Percentiles rank a stretch among this genome's conserved stretches.
These are phyloP conservation scores for Anarrhichthys ocellatus DNA, from an alignment of 2,113 vertebrate species.

Conservation along the genomic window DNA sequence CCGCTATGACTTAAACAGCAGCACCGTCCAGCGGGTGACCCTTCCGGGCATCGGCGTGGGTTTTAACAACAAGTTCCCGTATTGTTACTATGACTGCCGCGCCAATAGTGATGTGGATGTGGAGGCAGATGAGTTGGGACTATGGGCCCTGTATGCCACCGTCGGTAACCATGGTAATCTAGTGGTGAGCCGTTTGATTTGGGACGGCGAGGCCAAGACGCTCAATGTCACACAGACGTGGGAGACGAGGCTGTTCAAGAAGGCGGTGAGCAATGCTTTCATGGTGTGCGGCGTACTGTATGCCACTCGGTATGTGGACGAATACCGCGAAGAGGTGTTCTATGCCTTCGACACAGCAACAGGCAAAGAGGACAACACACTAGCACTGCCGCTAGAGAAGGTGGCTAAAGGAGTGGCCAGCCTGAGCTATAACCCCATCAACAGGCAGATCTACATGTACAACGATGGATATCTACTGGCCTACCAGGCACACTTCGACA, in stretches of 20 bases:
- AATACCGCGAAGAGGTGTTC: conserved; percentile 88
- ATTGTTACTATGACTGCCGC: conserved; percentile 83
- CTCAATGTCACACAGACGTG: conserved; percentile 84
- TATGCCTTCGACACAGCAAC: conserved; percentile 90
- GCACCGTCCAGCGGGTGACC: conserved; percentile 11
- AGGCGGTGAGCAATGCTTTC: conserved; percentile 88
- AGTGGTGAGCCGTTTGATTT: conserved; percentile 70
- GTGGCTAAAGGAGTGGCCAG: conserved; percentile 72
- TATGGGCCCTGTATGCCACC: conserved; percentile 83
- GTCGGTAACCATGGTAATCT: conserved; percentile 79
- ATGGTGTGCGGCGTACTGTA: conserved; percentile 92
- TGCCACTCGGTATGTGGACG: conserved; percentile 81
- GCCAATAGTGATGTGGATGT: conserved; percentile 85
- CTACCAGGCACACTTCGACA: conserved; percentile 63
- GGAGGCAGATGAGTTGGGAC: conserved; percentile 77
- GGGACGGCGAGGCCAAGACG: conserved; percentile 16
- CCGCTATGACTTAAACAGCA: conserved; percentile 67
- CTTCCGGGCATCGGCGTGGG: conserved; percentile 82
- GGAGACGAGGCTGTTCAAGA: conserved; percentile 86
- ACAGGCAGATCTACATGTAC: conserved; percentile 77
- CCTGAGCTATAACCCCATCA: conserved; percentile 78
- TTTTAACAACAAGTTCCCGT: conserved; percentile 88
- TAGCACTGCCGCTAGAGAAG: conserved; percentile 76
- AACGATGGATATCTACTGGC: conserved; percentile 79
- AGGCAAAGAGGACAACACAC: conserved; percentile 73